Percentiles rank a stretch among this genome's conserved stretches.
Evolutionary conservation across 1,140 invertebrate genomes (phyloP).

Genomic region (honey bee (Apis mellifera)): DNA sequence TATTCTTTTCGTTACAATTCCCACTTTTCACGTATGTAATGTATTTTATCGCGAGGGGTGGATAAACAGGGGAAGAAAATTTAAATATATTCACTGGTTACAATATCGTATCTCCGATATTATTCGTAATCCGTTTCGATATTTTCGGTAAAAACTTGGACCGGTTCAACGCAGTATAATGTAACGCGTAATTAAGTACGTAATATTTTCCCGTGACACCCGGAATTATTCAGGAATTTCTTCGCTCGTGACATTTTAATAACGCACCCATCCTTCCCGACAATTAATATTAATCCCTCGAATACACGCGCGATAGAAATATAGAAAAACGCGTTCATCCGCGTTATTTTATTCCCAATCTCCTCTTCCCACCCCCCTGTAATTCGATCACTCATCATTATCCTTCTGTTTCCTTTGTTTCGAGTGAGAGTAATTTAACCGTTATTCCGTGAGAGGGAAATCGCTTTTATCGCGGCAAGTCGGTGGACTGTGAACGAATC

Average conservation of each 20-base stretch:
- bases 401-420: slow-evolving; percentile 63
- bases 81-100: no score
- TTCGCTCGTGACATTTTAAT: slow-evolving; percentile 3
- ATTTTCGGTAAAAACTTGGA: neutral
- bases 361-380: no score
- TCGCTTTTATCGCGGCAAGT: slow-evolving; percentile 67
- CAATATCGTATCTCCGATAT: no score
- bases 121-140: neutral
- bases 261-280: neutral
- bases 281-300: slow-evolving; percentile 23
- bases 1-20: no score
- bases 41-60: no score
- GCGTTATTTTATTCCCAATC: slow-evolving; percentile 11
- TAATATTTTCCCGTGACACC: neutral
- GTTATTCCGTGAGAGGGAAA: slow-evolving; percentile 53
- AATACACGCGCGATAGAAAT: neutral
- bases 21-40: no score
- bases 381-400: slow-evolving; percentile 48
- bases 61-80: no score
- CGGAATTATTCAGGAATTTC: neutral
- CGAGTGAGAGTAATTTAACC: slow-evolving; percentile 70
- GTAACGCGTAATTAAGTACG: slow-evolving; percentile 5
- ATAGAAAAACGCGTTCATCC: neutral
- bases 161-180: no score
- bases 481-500: slow-evolving; percentile 61